phyloP scores from a whole-genome alignment of 1,140 invertebrate genomes.

The Aphelinus certus region DNA sequence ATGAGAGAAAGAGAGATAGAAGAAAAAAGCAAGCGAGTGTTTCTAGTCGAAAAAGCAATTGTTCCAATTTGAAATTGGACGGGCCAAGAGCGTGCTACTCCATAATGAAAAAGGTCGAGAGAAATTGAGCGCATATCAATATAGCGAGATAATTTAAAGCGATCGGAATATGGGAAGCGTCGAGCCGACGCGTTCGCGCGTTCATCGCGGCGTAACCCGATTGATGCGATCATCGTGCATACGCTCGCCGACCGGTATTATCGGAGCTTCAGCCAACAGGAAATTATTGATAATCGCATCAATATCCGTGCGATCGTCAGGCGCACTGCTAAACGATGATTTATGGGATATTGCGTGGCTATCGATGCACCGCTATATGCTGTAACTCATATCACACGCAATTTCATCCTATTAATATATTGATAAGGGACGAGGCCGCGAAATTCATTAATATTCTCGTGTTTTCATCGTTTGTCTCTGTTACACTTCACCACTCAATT shows the following conservation, averaged over 20 bases:
- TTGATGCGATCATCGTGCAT: conserved; percentile 8
- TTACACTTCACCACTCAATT: too few relatives aligned
- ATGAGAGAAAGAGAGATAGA: too few relatives aligned
- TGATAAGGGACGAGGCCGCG: conserved; percentile 36
- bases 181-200: conserved; percentile 22
- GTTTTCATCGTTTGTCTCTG: too few relatives aligned
- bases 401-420: conserved; percentile 50
- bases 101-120: too few relatives aligned
- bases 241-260: conserved; percentile 30
- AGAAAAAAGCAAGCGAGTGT: too few relatives aligned
- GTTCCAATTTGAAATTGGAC: too few relatives aligned
- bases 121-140: neutral
- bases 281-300: conserved; percentile 63
- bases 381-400: conserved; percentile 18
- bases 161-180: conserved; percentile 36
- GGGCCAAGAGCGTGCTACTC: too few relatives aligned
- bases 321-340: conserved; percentile 50
- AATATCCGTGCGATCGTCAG: conserved; percentile 60
- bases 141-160: conserved; percentile 11
- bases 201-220: conserved; percentile 26
- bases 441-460: too few relatives aligned
- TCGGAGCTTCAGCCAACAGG: conserved; percentile 44
- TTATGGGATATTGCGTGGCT: conserved; percentile 55
- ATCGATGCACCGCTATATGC: conserved; percentile 46
- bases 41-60: too few relatives aligned